A percentile compares a stretch with the other conserved stretches of the same genome.
Conservation (phyloP, 1,140 invertebrate species). For the Macrosteles quadrilineatus region DNA sequence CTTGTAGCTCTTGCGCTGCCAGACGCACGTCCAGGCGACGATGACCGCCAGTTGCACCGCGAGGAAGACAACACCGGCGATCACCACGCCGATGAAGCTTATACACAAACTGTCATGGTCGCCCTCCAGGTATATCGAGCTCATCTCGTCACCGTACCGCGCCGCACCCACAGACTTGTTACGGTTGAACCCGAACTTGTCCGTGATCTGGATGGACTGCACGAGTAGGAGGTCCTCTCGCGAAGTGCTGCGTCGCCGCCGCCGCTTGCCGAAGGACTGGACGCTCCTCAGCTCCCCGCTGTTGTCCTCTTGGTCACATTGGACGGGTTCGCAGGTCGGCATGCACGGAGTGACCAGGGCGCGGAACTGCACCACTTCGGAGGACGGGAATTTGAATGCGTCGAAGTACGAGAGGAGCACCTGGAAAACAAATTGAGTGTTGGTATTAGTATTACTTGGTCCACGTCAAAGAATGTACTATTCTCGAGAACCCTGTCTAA, state of each 20-base stretch:
- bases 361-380: constrained; percentile 91
- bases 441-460: too few species aligned
- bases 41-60: constrained; percentile 79
- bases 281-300: constrained; percentile 78
- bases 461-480: too few species aligned
- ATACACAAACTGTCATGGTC: constrained; percentile 65
- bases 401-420: constrained; percentile 90
- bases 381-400: constrained; percentile 95
- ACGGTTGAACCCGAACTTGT: constrained; percentile 83
- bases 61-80: constrained; percentile 79
- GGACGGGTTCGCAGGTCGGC: constrained; percentile 86
- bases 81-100: constrained; percentile 70
- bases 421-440: too few species aligned
- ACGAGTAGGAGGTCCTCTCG: constrained; percentile 84
- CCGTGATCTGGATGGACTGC: constrained; percentile 88
- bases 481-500: too few species aligned
- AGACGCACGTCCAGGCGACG: constrained; percentile 80
- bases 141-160: constrained; percentile 50
- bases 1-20: constrained; percentile 61
- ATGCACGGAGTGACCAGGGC: constrained; percentile 92
- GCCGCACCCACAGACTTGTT: constrained; percentile 47
- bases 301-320: constrained; percentile 77
- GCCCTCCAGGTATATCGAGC: constrained; percentile 60
- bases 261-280: constrained; percentile 76
- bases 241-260: constrained; percentile 57